Evolutionary conservation across 2,888 invertebrate genomes (phyloP).

Genomic region (Aporophyla lueneburgensis): DNA sequence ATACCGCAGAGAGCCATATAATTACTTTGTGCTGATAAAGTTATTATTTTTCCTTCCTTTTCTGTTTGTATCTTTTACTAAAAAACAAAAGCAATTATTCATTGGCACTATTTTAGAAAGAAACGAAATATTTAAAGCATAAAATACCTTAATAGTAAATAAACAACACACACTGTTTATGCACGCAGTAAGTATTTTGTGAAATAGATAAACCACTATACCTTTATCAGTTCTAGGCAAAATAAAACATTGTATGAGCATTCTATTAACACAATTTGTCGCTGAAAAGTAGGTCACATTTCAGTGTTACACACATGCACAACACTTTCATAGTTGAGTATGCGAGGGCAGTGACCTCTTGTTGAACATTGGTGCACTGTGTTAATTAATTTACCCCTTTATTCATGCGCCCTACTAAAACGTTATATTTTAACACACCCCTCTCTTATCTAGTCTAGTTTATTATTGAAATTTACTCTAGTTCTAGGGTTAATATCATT

Average conservation of each 20-base stretch:
- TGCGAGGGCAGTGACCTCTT: slow-evolving; percentile 45
- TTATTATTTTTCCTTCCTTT: not conserved
- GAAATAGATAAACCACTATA: slow-evolving; percentile 33
- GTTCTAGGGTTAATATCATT: not conserved
- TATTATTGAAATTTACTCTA: slow-evolving; percentile 2
- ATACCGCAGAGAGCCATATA: not conserved
- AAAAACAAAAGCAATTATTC: not conserved
- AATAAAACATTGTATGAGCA: slow-evolving; percentile 42
- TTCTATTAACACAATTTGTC: slow-evolving; percentile 57
- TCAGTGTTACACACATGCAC: slow-evolving; percentile 54
- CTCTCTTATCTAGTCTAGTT: not conserved
- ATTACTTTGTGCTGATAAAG: slow-evolving; percentile 3
- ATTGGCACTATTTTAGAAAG: not conserved
- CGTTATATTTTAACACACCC: slow-evolving; percentile 7
- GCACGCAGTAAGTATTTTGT: slow-evolving; percentile 19
- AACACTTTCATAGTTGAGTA: slow-evolving; percentile 54
- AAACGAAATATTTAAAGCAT: slow-evolving; percentile 18
- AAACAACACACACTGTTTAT: slow-evolving; percentile 22
- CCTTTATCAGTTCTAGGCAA: slow-evolving; percentile 32
- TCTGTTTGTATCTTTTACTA: not conserved
- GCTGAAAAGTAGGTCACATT: slow-evolving; percentile 52
- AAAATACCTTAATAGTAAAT: slow-evolving; percentile 35
- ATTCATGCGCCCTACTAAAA: slow-evolving; percentile 28
- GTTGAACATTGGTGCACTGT: slow-evolving; percentile 29
- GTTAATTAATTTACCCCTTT: slow-evolving; percentile 43